Percentiles rank a stretch among this genome's conserved stretches.
These are phyloP conservation scores for Drosophila leonis DNA, from an alignment of 2,888 invertebrate genomes.

Conservation along the genomic window DNA sequence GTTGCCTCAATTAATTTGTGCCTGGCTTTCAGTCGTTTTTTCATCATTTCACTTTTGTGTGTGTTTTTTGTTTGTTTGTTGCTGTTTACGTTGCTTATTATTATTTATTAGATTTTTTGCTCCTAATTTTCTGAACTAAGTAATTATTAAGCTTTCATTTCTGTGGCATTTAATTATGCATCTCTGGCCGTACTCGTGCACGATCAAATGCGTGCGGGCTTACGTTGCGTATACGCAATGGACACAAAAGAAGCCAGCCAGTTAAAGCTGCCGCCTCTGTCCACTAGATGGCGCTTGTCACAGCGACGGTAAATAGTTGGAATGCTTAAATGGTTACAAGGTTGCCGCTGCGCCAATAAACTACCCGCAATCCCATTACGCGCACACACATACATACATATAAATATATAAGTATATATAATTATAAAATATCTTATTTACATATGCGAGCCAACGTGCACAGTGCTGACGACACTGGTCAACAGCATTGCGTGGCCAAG, in stretches of 20 bases:
- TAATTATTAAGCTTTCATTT: constrained; percentile 73
- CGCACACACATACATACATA: neutral
- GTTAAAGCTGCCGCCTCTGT: constrained; percentile 1
- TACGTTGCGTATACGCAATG: constrained; percentile 44
- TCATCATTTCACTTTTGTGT: constrained; percentile 3
- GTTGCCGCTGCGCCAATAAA: constrained; percentile 12
- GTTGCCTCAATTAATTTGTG: constrained; percentile 55
- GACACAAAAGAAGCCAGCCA: constrained; percentile 9
- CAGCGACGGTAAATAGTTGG: constrained; percentile 1
- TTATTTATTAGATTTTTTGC: constrained; percentile 44
- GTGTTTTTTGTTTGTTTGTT: constrained; percentile 5
- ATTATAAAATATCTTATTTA: constrained; percentile 1
- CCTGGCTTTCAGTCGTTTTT: constrained; percentile 29
- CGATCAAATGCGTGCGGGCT: constrained; percentile 9
- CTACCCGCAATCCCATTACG: constrained; percentile 36
- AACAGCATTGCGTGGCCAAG: neutral
- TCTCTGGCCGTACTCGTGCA: too few species aligned
- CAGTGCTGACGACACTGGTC: neutral
- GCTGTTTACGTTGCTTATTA: constrained; percentile 45
- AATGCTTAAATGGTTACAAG: constrained; percentile 25
- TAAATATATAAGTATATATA: neutral
- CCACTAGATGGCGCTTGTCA: constrained; percentile 41
- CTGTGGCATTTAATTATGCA: constrained; percentile 59
- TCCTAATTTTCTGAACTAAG: constrained; percentile 34
- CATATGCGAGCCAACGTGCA: neutral